A percentile compares a stretch with the other conserved stretches of the same genome.
Evolutionary conservation across 2,797 vertebrate genomes (phyloP).

Genomic region (Lateolabrax maculatus): DNA sequence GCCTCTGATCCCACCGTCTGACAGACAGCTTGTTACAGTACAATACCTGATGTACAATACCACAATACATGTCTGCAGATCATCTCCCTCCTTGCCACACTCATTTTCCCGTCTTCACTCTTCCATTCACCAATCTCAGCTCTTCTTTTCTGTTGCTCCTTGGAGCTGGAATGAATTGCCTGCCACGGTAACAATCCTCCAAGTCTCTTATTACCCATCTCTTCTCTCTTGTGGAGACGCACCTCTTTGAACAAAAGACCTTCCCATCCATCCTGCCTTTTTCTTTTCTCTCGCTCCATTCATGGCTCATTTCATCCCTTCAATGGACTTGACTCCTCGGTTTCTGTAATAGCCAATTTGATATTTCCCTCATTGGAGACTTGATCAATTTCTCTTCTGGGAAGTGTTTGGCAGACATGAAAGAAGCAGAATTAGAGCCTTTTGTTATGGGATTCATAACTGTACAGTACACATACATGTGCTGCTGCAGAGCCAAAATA

Average conservation of each 20-base stretch:
- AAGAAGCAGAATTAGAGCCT: conserved; percentile 65
- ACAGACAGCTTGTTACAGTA: conserved; percentile 77
- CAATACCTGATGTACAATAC: conserved; percentile 71
- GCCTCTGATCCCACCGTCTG: conserved; percentile 69
- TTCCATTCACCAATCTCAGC: conserved; percentile 69
- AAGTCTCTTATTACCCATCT: conserved; percentile 79
- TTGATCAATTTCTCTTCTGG: conserved; percentile 82
- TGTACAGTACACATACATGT: conserved; percentile 21
- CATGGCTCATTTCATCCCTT: conserved; percentile 81
- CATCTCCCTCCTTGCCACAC: conserved; percentile 52
- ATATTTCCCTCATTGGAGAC: conserved; percentile 81
- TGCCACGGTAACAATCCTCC: conserved; percentile 81
- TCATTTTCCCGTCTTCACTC: conserved; percentile 65
- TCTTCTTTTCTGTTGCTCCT: conserved; percentile 68
- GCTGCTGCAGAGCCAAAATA: conserved; percentile 22
- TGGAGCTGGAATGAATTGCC: conserved; percentile 78
- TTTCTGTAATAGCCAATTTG: conserved; percentile 84
- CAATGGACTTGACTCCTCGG: conserved; percentile 78
- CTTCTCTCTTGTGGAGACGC: conserved; percentile 69
- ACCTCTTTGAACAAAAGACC: conserved; percentile 74
- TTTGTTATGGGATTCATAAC: conserved; percentile 57
- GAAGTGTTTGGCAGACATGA: conserved; percentile 72
- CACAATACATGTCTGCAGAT: conserved; percentile 68
- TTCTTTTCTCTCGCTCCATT: conserved; percentile 71
- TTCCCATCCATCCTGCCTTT: conserved; percentile 70